Conservation (phyloP, 2,797 vertebrate species). For the Hippocampus kuda region DNA sequence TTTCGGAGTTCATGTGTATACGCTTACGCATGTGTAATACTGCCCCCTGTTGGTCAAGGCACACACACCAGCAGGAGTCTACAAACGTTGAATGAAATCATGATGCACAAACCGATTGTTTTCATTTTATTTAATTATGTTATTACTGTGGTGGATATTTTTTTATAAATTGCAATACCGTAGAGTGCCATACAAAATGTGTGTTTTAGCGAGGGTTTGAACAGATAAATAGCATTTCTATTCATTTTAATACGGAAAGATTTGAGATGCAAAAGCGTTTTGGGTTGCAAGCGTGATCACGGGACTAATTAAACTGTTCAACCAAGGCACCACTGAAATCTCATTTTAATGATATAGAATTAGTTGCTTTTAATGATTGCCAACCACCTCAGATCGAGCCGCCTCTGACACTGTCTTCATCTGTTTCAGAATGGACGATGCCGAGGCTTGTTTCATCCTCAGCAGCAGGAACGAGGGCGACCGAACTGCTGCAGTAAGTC, state of each 20-base stretch:
- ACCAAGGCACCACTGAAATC: neutral
- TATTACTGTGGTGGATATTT: too few relatives aligned
- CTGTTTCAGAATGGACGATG: conserved; percentile 87
- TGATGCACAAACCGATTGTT: too few relatives aligned
- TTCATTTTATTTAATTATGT: too few relatives aligned
- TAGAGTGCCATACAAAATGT: too few relatives aligned
- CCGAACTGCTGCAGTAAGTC: conserved; percentile 87
- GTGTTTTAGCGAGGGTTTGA: too few relatives aligned
- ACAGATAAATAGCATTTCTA: neutral
- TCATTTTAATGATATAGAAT: neutral
- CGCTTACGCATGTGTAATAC: too few relatives aligned
- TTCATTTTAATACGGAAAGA: neutral
- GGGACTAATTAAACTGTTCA: neutral
- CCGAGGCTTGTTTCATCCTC: conserved; percentile 95
- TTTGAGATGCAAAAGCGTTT: neutral
- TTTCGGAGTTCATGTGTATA: too few relatives aligned
- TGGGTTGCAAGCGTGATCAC: neutral
- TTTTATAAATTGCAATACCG: too few relatives aligned
- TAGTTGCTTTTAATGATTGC: neutral
- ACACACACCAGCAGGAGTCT: too few relatives aligned
- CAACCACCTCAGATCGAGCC: neutral
- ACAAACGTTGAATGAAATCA: neutral
- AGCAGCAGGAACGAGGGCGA: conserved; percentile 96
- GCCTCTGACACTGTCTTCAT: conserved; percentile 8
- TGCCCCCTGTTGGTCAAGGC: too few relatives aligned